Evolutionary conservation across 2,113 vertebrate genomes (phyloP).

Genomic region (Hiodon tergisus): DNA sequence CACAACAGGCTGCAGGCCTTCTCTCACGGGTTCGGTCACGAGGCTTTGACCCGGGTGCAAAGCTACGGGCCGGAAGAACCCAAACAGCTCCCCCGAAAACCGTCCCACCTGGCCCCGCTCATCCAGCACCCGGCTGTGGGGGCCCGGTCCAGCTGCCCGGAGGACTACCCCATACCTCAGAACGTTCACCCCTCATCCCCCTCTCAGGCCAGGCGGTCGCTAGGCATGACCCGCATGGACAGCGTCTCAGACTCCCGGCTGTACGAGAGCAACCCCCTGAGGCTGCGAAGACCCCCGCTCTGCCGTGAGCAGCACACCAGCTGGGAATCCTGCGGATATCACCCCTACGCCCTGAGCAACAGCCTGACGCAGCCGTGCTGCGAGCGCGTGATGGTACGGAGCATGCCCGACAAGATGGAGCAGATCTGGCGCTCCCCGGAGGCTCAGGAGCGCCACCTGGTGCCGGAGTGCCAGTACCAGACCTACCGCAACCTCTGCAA

Average conservation of each 20-base stretch:
- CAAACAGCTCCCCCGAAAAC: conserved; percentile 80
- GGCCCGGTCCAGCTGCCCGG: conserved; percentile 84
- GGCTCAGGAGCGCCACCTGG: conserved; percentile 77
- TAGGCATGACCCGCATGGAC: conserved; percentile 98
- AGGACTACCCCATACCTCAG: conserved; percentile 82
- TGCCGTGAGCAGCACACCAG: conserved; percentile 96
- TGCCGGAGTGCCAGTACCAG: conserved; percentile 94
- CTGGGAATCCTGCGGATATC: conserved; percentile 88
- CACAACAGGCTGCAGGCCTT: conserved; percentile 84
- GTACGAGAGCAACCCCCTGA: conserved; percentile 87
- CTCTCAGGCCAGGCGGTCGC: conserved; percentile 81
- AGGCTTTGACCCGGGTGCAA: conserved; percentile 82
- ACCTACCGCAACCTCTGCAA: conserved; percentile 98
- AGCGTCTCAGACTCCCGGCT: conserved; percentile 94
- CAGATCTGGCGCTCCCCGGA: conserved; percentile 90
- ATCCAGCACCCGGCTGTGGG: conserved; percentile 77
- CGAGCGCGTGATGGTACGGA: conserved; percentile 93
- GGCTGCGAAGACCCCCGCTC: conserved; percentile 86
- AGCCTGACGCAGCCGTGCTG: conserved; percentile 91
- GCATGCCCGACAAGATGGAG: conserved; percentile 98
- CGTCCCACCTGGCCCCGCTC: conserved; percentile 80
- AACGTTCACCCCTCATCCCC: conserved; percentile 70
- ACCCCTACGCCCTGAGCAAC: conserved; percentile 82
- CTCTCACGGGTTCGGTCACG: conserved; percentile 87
- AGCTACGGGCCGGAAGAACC: conserved; percentile 88